These are phyloP conservation scores for Minunthozetes semirufus DNA, from an alignment of 2,888 invertebrate species.

Conservation along the genomic window DNA sequence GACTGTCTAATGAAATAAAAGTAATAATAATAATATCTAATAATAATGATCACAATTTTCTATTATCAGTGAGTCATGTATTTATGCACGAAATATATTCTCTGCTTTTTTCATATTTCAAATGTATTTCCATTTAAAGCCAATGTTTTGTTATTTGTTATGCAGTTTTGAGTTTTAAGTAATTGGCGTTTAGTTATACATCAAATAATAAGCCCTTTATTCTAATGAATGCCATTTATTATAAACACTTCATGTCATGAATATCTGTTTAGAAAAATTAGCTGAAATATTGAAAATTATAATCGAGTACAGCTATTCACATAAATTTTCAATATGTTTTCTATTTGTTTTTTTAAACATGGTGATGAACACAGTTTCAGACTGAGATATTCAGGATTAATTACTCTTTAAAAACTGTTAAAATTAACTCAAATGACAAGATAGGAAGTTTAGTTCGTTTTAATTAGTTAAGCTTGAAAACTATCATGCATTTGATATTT, in stretches of 20 bases:
- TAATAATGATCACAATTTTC: no score
- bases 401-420: no score
- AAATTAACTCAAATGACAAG: no score
- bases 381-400: no score
- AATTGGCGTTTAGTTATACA: slow-evolving; percentile 12
- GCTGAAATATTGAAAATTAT: background rate
- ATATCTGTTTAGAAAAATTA: background rate
- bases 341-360: background rate
- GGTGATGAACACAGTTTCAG: no score
- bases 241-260: background rate
- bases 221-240: background rate
- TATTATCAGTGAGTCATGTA: background rate
- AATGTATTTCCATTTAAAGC: background rate
- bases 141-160: background rate
- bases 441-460: no score
- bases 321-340: background rate
- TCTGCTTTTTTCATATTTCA: background rate
- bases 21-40: no score
- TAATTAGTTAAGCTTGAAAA: no score
- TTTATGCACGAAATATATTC: background rate
- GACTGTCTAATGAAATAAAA: no score
- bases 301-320: background rate
- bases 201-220: background rate
- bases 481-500: no score
- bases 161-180: background rate